Evolutionary conservation across 2,888 invertebrate genomes (phyloP).

Genomic region (Acronicta leporina): DNA sequence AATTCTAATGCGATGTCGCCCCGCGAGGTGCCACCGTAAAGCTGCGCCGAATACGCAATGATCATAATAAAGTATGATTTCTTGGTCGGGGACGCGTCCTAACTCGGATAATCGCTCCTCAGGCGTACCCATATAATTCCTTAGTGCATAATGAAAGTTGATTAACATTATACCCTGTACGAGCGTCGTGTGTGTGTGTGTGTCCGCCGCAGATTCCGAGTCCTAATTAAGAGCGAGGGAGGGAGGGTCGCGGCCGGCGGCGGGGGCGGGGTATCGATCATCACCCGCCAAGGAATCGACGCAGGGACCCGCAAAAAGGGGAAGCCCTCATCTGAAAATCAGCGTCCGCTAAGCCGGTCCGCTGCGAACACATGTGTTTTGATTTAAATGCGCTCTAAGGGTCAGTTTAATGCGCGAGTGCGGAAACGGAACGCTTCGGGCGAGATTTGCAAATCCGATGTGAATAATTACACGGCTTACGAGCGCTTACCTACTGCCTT

Average conservation of each 20-base stretch:
- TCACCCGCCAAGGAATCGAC: constrained; percentile 88
- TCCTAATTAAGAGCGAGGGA: constrained; percentile 95
- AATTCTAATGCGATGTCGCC: constrained; percentile 82
- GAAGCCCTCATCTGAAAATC: constrained; percentile 87
- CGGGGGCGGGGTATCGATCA: constrained; percentile 87
- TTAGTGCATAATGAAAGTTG: constrained; percentile 90
- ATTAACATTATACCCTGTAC: constrained; percentile 85
- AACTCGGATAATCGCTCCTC: constrained; percentile 88
- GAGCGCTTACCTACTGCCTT: constrained; percentile 88
- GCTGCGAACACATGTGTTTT: constrained; percentile 88
- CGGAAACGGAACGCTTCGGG: constrained; percentile 84
- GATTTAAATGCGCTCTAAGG: constrained; percentile 86
- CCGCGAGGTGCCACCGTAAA: constrained; percentile 80
- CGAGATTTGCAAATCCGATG: constrained; percentile 87
- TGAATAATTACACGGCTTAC: constrained; percentile 89
- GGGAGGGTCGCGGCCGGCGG: constrained; percentile 81
- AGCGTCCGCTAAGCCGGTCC: constrained; percentile 85
- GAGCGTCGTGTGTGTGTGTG: constrained; percentile 86
- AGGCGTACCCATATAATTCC: constrained; percentile 89
- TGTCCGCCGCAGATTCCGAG: constrained; percentile 95
- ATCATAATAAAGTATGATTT: constrained; percentile 89
- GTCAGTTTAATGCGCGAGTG: constrained; percentile 85
- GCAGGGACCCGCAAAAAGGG: constrained; percentile 88
- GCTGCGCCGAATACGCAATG: constrained; percentile 77
- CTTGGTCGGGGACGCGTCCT: constrained; percentile 86